Evolutionary conservation across 2,888 invertebrate species (phyloP).

Genomic region (Protophormia terraenovae): DNA sequence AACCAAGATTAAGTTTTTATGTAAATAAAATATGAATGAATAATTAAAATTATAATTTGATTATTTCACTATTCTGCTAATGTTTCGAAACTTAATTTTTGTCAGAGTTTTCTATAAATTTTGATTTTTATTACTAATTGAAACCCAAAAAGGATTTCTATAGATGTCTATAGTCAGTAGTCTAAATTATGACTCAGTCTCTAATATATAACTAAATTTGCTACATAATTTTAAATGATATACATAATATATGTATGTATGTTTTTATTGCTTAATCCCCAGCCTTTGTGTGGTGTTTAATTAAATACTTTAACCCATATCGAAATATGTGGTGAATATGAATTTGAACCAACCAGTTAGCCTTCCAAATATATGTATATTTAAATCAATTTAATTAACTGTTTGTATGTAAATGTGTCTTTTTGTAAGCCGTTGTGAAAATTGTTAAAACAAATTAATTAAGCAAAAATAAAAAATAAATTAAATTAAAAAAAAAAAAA

Average conservation of each 20-base stretch:
- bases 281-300: background rate
- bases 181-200: background rate
- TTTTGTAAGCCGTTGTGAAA: background rate
- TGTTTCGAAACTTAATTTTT: background rate
- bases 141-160: background rate
- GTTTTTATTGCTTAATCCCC: background rate
- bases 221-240: background rate
- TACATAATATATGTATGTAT: background rate
- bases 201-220: background rate
- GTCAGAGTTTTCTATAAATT: background rate
- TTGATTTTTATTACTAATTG: background rate
- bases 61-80: background rate
- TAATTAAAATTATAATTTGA: background rate
- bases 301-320: conserved; percentile 2
- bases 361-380: background rate
- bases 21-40: conserved; percentile 1
- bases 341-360: background rate
- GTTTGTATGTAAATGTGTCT: background rate
- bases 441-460: conserved; percentile 26
- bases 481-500: conserved; percentile 31
- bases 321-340: background rate
- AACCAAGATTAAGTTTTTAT: background rate
- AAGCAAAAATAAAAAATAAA: conserved; percentile 46
- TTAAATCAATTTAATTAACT: background rate
- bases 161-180: background rate